phyloP scores from a whole-genome alignment of 2,888 invertebrate species.

The Celastrina argiolus region DNA sequence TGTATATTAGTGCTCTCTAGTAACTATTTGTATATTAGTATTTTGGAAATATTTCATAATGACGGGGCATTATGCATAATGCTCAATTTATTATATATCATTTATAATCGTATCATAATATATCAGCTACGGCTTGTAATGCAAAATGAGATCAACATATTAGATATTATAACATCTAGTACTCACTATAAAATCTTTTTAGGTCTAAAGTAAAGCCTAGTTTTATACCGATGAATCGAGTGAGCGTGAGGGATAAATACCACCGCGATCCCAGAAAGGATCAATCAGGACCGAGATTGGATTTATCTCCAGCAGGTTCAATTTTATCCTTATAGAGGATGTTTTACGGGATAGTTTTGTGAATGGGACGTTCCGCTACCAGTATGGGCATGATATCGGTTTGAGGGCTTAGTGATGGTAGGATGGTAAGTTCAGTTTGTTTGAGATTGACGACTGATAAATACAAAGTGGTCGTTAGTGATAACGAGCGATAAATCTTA shows the following conservation, averaged over 20 bases:
- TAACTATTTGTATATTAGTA: too few relatives aligned
- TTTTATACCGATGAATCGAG: constrained; percentile 22
- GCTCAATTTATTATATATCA: too few relatives aligned
- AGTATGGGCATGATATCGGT: not conserved
- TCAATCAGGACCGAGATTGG: constrained; percentile 13
- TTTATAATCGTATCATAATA: too few relatives aligned
- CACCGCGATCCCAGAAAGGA: constrained; percentile 18
- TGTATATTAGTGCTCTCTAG: too few relatives aligned
- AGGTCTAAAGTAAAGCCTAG: not conserved
- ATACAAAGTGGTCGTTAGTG: not conserved
- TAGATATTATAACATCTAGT: too few relatives aligned
- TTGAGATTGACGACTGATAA: not conserved
- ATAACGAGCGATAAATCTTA: too few relatives aligned
- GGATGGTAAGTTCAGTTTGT: not conserved
- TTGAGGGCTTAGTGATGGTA: not conserved
- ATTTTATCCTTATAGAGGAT: not conserved
- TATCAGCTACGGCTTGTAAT: too few relatives aligned
- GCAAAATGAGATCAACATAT: too few relatives aligned
- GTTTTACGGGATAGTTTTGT: not conserved
- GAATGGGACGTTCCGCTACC: not conserved
- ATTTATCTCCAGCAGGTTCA: not conserved
- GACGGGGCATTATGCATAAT: too few relatives aligned
- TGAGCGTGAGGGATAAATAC: constrained; percentile 28
- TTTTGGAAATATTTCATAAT: too few relatives aligned
- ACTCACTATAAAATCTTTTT: too few relatives aligned